Evolutionary conservation across 2,113 vertebrate genomes (phyloP), one percentile per base, ranked within the genome.

Genomic region (Lycaon pictus): DNA sequence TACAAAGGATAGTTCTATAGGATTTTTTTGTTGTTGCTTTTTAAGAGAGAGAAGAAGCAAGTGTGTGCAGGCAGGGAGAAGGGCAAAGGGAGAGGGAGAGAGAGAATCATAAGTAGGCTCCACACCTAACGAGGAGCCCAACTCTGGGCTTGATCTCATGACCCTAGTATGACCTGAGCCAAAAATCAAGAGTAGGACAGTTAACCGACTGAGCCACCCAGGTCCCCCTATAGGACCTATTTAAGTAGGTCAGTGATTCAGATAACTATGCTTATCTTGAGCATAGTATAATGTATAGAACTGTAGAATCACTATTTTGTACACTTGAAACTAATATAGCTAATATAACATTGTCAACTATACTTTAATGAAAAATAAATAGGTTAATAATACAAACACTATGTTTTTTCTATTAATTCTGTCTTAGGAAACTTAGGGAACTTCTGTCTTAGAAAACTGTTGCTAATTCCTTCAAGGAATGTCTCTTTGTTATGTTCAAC

Each of bases 391-490:
- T 67, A 83, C 56, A 82, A 88, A 67, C 17, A 65, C 87, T 51
- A 13, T 82, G 20, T 88, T 69, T 79, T 79, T 84, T 37, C 29
- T 27, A 11, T 79, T 80, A 76, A 80, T 63, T 88, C 35, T n/a
- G 15, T 76, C 20, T 92, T 91, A 87, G 72, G 35, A 80, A 82
- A 43, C 43, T 43, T 43, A 43, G 43, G 43, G 43, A 43, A 43
- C 43, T 63, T 88, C 35, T n/a, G 15, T 76, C 20, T 92, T 91
- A 87, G 72, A 32, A 80, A 82, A 62, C 51, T 94, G 19, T 82
- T 79, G n/a, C 43, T 79, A 17, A 11, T 87, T 94, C 35, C 48
- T 93, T 92, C 56, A 76, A 93, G 80, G 58, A 95, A 95, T 7
- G 51, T 95, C 16, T 62, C 9, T 83, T 84, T 94, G 19, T 69